Base-by-base conservation (phyloP, 1,140 invertebrate species). In the Hypothenemus hampei region DNA sequence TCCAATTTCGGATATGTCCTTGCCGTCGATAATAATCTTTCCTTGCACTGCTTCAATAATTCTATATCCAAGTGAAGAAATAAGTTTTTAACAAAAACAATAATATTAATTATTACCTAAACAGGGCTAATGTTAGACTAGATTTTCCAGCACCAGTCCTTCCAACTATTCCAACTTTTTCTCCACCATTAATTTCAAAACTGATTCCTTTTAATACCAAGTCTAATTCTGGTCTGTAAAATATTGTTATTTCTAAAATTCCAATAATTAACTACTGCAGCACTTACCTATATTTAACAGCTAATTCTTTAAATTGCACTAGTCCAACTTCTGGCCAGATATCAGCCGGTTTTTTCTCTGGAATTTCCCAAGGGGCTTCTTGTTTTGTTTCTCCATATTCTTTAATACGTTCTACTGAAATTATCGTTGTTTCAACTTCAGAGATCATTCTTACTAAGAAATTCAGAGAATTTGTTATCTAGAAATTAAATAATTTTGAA, bases 371-470 rank as follows among this genome's bases (percentile, higher is more conserved):
- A 6, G 80, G 64, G 10, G 86, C 85, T 75, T 91, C 84, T 72
- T 83, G 74, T 8, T 72, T 66, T 11, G 87, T 89, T 71, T 96
- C 90, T 1, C 88, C 83, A 68, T 98, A 98, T 68, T 98, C 94
- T 69, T 93, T 94, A 58, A 98, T 93, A 73, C 96, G 83, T 72
- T 98, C 96, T 2, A 98, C 93, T 7, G 93, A 90, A 1, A 98
- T 94, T 57, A 98, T 97, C 67, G 97, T 97, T 0, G 93, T 96
- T 77, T 98, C 95, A 19, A 98, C 84, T 65, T 98, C 94, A 4
- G 91, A 91, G 0, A 90, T 91, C 92, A 97, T 97, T 50, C 94
- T 77, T 11, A 98, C 94, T 57, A 97, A 75, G 93, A 92, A 96
- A 72, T 97, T 98, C 5, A 98, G 73, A 1, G 91, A 93, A 80